Evolutionary conservation across 2,113 vertebrate species (phyloP).

Genomic region (Oryzias javanicus): DNA sequence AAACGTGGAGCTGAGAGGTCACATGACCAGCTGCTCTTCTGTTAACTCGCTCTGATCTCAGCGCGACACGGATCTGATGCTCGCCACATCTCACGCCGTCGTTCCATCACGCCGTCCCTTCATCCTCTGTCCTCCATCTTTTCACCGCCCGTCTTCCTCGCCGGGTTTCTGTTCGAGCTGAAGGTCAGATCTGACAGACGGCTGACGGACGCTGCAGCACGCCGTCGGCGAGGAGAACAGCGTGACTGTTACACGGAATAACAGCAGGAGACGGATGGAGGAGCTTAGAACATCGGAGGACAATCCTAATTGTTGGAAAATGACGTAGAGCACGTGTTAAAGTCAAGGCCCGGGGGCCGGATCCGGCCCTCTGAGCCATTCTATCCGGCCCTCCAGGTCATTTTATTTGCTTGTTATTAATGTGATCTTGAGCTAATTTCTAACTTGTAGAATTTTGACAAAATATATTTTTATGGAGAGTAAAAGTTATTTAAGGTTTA

Average conservation of each 20-base stretch:
- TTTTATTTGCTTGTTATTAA: no score
- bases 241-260: not conserved
- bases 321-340: no score
- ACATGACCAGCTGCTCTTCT: not conserved
- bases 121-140: not conserved
- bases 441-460: no score
- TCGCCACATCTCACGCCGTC: slow-evolving; percentile 9
- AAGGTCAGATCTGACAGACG: slow-evolving; percentile 48
- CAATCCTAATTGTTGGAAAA: not conserved
- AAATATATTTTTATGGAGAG: no score
- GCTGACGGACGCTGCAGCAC: slow-evolving; percentile 36
- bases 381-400: no score
- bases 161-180: slow-evolving; percentile 25
- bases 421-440: no score
- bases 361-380: no score
- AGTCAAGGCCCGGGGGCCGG: no score
- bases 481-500: no score
- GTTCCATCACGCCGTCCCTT: not conserved
- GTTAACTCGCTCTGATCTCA: slow-evolving; percentile 27
- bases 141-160: not conserved
- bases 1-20: no score
- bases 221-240: slow-evolving; percentile 22
- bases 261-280: not conserved
- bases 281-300: not conserved
- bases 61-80: slow-evolving; percentile 11